Conservation (phyloP, 2,113 vertebrate genomes). For the Sakesphorus luctuosus region DNA sequence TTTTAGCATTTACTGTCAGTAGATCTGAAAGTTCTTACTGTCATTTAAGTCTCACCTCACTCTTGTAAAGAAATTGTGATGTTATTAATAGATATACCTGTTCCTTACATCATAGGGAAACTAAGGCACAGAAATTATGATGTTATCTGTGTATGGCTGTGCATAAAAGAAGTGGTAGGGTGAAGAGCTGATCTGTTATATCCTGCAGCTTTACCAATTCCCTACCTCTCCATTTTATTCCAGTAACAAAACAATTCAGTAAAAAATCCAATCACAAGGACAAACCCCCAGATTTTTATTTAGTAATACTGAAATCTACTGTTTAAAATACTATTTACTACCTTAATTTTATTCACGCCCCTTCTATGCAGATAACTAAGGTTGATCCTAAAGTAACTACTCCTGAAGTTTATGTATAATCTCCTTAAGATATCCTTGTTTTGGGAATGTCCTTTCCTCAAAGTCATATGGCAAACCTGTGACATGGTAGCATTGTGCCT, state of each 20-base stretch:
- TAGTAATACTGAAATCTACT: not conserved
- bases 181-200: not conserved
- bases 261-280: not conserved
- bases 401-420: not conserved
- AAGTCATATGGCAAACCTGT: not conserved
- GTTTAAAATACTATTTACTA: not conserved
- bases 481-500: not conserved
- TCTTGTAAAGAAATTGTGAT: not conserved
- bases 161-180: not conserved
- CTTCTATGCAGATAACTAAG: not conserved
- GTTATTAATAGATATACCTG: not conserved
- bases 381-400: not conserved
- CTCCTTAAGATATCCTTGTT: not conserved
- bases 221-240: not conserved
- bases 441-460: not conserved
- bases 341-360: not conserved
- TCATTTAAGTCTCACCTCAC: not conserved
- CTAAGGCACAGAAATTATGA: not conserved
- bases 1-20: not conserved
- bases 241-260: not conserved
- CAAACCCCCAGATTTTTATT: not conserved
- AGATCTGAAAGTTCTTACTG: not conserved
- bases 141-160: not conserved
- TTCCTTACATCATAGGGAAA: not conserved
- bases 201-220: not conserved